These are phyloP conservation scores for Pocillopora verrucosa DNA, from an alignment of 64 coral and sea anemone species.

Conservation along the genomic window DNA sequence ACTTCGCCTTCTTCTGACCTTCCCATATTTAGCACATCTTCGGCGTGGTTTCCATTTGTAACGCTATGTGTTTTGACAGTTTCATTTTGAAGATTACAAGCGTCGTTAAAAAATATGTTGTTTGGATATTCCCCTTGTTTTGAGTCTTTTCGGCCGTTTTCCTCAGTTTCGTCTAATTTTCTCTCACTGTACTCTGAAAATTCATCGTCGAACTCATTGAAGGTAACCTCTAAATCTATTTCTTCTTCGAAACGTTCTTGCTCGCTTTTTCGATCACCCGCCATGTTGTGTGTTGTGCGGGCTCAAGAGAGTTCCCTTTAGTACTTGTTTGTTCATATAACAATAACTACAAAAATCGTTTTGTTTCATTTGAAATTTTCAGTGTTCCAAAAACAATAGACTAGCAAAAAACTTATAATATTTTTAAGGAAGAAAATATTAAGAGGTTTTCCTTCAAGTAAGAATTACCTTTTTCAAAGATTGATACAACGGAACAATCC, in stretches of 20 bases:
- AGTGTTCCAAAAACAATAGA: not conserved
- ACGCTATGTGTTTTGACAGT: no score
- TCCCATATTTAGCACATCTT: not conserved
- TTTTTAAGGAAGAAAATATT: not conserved
- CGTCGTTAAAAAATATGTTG: not conserved
- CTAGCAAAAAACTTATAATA: no score
- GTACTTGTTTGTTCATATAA: not conserved
- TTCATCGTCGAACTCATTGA: conserved; percentile 42
- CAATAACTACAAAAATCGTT: not conserved
- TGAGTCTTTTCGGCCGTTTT: not conserved
- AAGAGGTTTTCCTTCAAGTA: not conserved
- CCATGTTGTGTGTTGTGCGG: conserved; percentile 6
- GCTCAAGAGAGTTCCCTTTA: not conserved
- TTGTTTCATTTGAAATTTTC: not conserved
- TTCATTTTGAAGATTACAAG: not conserved
- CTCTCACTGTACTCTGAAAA: not conserved
- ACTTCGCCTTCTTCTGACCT: conserved; percentile 60
- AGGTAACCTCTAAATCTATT: conserved; percentile 17
- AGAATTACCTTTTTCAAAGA: not conserved
- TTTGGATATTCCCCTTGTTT: not conserved
- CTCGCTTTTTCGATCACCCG: not conserved
- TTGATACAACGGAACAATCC: not conserved
- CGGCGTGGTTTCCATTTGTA: not conserved
- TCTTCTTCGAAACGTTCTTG: conserved; percentile 15
- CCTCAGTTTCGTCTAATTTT: not conserved